Evolutionary conservation across 2,888 invertebrate genomes (phyloP), one percentile per base, ranked within the genome.

Genomic region (Tipula vernalis): DNA sequence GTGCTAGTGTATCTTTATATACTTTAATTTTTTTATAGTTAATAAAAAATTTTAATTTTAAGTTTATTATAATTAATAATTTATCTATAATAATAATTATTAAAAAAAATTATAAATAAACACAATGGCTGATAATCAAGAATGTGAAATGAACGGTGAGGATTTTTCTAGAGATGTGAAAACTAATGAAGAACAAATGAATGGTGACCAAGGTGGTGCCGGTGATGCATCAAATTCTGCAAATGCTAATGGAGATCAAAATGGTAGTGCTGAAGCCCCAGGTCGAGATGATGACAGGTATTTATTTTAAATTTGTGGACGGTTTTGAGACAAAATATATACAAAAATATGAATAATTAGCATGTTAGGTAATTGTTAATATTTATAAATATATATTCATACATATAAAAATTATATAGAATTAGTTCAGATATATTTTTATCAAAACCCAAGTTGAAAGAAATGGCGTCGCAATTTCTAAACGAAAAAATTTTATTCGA

Each of bases 231-330:
- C 91, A 91, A 71, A 71, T 71, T 71, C 71, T 28, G 71, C 71
- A 71, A 94, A 94, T 90, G 95, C 95, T 91, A 90, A 90, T 88
- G 91, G 90, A 88, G 89, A 90, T 87, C 87, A 88, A 86, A 89
- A 95, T 92, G 95, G 95, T 89, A 94, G 94, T 92, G 95, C 95
- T 89, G 95, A 95, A 92, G 95, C 94, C 89, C 94, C 95, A 87
- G 95, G 95, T 90, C 95, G 95, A 91, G 96, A 96, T 93, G 96
- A 96, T 92, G 96, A 95, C 93, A 95, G 95, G 95, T 95, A 94
- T 86, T 42, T 18, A 39, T 57, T 86, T 86, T 57, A 57, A 51
- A 39, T 47, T 13, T 86, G 6, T 18, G 28, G 2, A 71, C 28
- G 28, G 3, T 84, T 39, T 15, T 2, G 13, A 36, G 39, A 84